Percentiles rank a stretch among this genome's conserved stretches.
Conservation (phyloP, 2,888 invertebrate genomes). For the Microctonus hyperodae region DNA sequence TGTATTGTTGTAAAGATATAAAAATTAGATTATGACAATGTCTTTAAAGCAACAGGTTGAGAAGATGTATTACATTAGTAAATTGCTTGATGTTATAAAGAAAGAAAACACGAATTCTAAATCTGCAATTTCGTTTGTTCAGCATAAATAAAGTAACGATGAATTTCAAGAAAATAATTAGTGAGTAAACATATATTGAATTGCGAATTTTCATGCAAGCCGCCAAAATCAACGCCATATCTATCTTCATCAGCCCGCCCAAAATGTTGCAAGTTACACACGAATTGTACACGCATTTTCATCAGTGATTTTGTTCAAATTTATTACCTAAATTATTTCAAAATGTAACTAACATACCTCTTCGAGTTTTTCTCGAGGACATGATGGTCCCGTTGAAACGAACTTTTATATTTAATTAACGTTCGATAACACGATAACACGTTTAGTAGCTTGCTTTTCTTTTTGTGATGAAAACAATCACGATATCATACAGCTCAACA, state of each 20-base stretch:
- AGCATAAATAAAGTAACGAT: not conserved
- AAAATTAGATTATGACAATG: slow-evolving; percentile 2
- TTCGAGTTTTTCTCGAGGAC: slow-evolving; percentile 49
- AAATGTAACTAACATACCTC: slow-evolving; percentile 39
- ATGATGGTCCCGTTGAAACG: slow-evolving; percentile 30
- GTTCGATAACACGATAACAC: not conserved
- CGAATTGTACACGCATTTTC: slow-evolving; percentile 30
- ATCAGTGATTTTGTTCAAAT: not conserved
- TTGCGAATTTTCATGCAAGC: slow-evolving; percentile 38
- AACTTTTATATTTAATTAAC: slow-evolving; percentile 6
- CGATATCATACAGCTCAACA: slow-evolving; percentile 3
- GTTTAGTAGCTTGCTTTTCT: slow-evolving; percentile 9
- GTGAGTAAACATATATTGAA: slow-evolving; percentile 21
- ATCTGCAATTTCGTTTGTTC: not conserved
- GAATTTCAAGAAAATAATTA: slow-evolving; percentile 14
- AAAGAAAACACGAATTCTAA: not conserved
- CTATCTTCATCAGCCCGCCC: slow-evolving; percentile 44
- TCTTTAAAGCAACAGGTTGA: not conserved
- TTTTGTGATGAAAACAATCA: slow-evolving; percentile 17
- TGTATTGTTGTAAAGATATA: not conserved
- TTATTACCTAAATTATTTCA: not conserved
- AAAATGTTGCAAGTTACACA: slow-evolving; percentile 33
- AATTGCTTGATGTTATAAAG: not conserved
- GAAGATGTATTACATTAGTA: not conserved
- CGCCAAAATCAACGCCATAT: slow-evolving; percentile 48